Evolutionary conservation across 1,140 invertebrate genomes (phyloP), one percentile per base, ranked within the genome.

Genomic region (Musca domestica): DNA sequence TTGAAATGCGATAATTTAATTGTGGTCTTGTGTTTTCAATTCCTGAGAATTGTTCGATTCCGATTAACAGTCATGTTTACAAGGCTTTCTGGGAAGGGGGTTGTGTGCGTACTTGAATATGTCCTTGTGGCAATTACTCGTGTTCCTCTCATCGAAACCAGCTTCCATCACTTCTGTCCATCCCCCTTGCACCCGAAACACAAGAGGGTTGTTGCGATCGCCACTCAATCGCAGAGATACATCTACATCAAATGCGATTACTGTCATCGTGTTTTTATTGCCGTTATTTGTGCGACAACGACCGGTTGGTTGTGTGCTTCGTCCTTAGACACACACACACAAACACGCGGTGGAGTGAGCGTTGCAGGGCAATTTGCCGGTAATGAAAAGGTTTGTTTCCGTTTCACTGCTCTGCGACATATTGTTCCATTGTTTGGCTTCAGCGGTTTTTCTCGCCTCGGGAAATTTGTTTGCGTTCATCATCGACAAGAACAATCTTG

Each of bases 1-100:
- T 61, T 61, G 56, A 61, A 61, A 61, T 61, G 56, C 56, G 56
- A 61, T 61, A 61, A 61, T 61, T 61, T 61, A 61, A 61, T 61
- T 61, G 56, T 61, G 56, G 56, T 30, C 56, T 61, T 20, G 56
- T 61, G 34, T 17, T 19, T 61, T 61, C 17, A 17, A 3, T 30
- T 58, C 52, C 23, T 56, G 52, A 56, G 52, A 56, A 56, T 56
- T 56, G 27, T 58, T 30, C 56, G 10, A 61, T 15, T 25, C 20
- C 51, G 52, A 23, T 54, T 23, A 61, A 61, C 7, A 41, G 10
- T 20, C 56, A 34, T 61, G 56, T 61, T 61, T 19, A 61, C 27
- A 61, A 10, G 30, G 27, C 14, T 61, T 41, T 30, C 30, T 34
- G 22, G 34, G 19, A 61, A 41, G n/a, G 20, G 30, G 56, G 41